A percentile compares a stretch with the other conserved stretches of the same genome.
Conservation (phyloP, 2,888 invertebrate genomes). For the Stegophylla sp. region DNA sequence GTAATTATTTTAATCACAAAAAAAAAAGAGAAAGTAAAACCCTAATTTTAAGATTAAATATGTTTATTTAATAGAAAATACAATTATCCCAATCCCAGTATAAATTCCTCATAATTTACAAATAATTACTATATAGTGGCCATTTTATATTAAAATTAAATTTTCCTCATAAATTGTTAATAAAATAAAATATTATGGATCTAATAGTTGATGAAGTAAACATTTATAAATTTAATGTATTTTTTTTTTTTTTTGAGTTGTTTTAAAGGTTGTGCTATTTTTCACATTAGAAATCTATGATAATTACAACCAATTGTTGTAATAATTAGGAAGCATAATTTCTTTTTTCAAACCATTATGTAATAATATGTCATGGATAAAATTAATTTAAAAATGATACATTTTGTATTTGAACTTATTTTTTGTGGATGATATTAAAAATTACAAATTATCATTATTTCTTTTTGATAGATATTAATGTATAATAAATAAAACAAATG, state of each 20-base stretch:
- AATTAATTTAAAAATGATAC: background rate
- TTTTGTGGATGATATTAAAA: slow-evolving; percentile 23
- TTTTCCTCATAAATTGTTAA: background rate
- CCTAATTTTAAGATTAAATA: background rate
- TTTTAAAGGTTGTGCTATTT: slow-evolving; percentile 22
- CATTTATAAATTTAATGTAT: background rate
- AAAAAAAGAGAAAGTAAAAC: background rate
- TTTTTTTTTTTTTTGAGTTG: background rate
- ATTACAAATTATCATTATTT: no score
- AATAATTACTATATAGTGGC: background rate
- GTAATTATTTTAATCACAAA: background rate
- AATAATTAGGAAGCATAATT: background rate
- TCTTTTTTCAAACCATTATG: background rate
- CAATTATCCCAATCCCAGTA: background rate
- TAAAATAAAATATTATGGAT: background rate
- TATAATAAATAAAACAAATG: no score
- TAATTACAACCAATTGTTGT: background rate
- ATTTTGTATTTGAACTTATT: slow-evolving; percentile 33
- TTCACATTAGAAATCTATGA: background rate
- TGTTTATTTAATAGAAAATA: no score
- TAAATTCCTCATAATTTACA: background rate
- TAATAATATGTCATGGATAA: background rate
- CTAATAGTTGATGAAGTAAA: background rate
- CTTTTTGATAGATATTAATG: no score
- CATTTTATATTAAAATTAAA: slow-evolving; percentile 4